Evolutionary conservation across 2,113 vertebrate species (phyloP).

Genomic region (Callithrix jacchus): DNA sequence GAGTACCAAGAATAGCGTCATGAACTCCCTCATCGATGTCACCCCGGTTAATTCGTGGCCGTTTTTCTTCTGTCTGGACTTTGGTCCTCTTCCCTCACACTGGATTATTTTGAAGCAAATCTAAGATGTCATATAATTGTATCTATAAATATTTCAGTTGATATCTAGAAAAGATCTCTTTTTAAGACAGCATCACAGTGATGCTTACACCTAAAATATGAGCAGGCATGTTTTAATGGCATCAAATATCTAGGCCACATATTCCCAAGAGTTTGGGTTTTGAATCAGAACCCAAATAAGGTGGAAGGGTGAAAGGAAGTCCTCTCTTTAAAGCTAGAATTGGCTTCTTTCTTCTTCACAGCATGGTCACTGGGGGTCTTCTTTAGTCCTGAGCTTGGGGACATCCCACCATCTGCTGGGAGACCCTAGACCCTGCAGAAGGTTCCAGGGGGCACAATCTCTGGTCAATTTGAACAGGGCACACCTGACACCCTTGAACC

Average conservation of each 20-base stretch:
- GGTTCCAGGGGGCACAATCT: not conserved
- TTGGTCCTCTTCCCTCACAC: not conserved
- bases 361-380: rapidly evolving
- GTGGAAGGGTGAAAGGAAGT: not conserved
- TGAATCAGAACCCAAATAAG: not conserved
- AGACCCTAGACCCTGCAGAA: not conserved
- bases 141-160: not conserved
- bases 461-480: not conserved
- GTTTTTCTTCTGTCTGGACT: rapidly evolving
- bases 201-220: not conserved
- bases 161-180: not conserved
- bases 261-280: not conserved
- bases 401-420: not conserved
- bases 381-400: not conserved
- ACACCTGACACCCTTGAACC: not conserved
- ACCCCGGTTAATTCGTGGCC: rapidly evolving
- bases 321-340: not conserved
- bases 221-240: not conserved
- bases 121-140: no score
- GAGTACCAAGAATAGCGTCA: no score
- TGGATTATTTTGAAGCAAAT: not conserved
- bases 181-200: not conserved
- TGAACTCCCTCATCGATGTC: rapidly evolving
- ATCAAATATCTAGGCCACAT: not conserved
- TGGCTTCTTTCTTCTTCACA: not conserved